Percentiles rank a stretch among this genome's conserved stretches.
These are phyloP conservation scores for Tortricodes alternella DNA, from an alignment of 2,888 invertebrate genomes.

Conservation along the genomic window DNA sequence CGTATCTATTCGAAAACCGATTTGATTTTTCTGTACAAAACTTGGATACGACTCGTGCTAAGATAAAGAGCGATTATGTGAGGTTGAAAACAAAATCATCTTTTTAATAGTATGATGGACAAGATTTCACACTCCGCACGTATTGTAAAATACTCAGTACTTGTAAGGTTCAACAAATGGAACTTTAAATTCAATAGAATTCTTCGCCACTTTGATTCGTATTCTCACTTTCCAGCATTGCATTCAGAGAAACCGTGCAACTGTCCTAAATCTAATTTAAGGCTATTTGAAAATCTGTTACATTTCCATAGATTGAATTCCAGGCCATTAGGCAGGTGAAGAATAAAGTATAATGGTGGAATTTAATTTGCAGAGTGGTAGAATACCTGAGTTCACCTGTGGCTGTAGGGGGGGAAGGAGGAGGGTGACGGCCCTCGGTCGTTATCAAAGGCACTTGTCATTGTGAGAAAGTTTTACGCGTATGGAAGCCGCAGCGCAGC, in stretches of 20 bases:
- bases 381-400: conserved; percentile 48
- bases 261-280: conserved; percentile 69
- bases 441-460: conserved; percentile 51
- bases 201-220: conserved; percentile 59
- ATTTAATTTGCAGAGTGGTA: conserved; percentile 61
- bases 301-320: conserved; percentile 44
- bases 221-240: conserved; percentile 58
- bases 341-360: conserved; percentile 50
- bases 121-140: neutral
- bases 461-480: conserved; percentile 47
- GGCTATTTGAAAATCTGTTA: conserved; percentile 38
- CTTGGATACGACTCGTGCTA: no score
- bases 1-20: no score
- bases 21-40: no score
- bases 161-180: conserved; percentile 53
- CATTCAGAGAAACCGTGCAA: conserved; percentile 56
- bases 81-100: neutral
- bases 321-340: conserved; percentile 33
- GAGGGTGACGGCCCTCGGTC: no score
- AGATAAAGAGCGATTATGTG: neutral
- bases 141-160: conserved; percentile 41
- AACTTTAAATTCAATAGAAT: conserved; percentile 64
- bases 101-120: neutral
- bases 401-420: conserved; percentile 29
- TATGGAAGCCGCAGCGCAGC: conserved; percentile 40